Conservation (phyloP, 37 sponge, comb jelly and placozoan genomes). For the Cliona cf. orientalis region DNA sequence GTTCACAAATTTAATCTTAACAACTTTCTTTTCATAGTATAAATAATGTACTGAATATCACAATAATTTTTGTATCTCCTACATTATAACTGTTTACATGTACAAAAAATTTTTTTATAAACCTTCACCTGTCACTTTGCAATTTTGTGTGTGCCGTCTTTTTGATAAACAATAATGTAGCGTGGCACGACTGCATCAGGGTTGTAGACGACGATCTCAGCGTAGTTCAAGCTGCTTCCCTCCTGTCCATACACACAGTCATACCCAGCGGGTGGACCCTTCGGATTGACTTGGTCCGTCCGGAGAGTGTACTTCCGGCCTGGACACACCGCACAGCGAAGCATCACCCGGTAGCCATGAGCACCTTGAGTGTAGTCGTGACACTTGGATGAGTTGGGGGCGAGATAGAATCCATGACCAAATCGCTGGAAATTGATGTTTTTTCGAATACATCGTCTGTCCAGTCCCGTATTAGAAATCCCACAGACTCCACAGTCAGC, state of each 20-base stretch:
- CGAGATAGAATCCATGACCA: conserved; percentile 84
- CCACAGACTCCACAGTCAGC: conserved; percentile 74
- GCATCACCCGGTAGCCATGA: conserved; percentile 37
- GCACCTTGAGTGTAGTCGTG: conserved; percentile 82
- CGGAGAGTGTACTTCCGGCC: conserved; percentile 53
- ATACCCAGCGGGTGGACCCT: conserved; percentile 61
- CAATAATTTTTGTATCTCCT: too few species aligned
- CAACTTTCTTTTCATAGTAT: too few species aligned
- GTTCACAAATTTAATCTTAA: too few species aligned
- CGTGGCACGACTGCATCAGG: conserved; percentile 60
- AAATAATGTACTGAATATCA: too few species aligned
- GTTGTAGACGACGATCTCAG: conserved; percentile 72
- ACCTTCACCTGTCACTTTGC: too few species aligned
- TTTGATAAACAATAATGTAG: conserved; percentile 68
- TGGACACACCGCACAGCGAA: conserved; percentile 65
- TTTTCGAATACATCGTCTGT: conserved; percentile 26
- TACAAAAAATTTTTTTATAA: too few species aligned
- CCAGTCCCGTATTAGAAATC: conserved; percentile 59
- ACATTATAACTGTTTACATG: too few species aligned
- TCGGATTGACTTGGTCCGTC: conserved; percentile 40
- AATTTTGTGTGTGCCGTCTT: conserved; percentile 49
- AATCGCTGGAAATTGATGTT: conserved; percentile 70
- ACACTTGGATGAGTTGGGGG: conserved; percentile 84
- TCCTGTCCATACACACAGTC: conserved; percentile 67
- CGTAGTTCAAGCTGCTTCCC: conserved; percentile 67